Base-by-base conservation (phyloP, 1,140 invertebrate genomes). In the Rhopalosiphum padi region DNA sequence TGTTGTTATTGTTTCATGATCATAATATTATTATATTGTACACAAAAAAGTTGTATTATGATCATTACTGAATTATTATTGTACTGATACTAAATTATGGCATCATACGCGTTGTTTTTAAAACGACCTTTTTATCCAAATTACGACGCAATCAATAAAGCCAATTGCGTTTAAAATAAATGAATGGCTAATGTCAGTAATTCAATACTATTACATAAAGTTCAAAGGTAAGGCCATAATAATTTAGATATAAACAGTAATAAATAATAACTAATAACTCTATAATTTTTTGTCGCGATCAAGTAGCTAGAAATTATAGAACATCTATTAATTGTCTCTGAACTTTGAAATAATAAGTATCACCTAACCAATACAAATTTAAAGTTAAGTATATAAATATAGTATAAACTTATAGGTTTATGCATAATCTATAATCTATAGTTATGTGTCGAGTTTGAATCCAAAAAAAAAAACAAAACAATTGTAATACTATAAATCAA, bases 81-180 rank as follows among this genome's bases (percentile, higher is more conserved):
- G n/a, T 85, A 43, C 35, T 85, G 41, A 43, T 85, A 85, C 22
- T 41, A 85, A 23, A 41, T 85, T 43, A 85, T 85, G 37, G 83
- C 83, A 85, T 85, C 83, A 85, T 85, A 85, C 21, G 11, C 41
- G 83, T 30, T 85, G 8, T 41, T 30, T 43, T 43, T 25, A 43
- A 41, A 85, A 85, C 23, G 37, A 85, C 83, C 83, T 85, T 85
- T 85, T 85, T 85, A 85, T 85, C 43, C 23, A 37, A 85, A 43
- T 85, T 85, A 85, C 83, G 37, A 43, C 83, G 83, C 83, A 85
- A 43, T 85, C 83, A 85, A 11, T 85, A 85, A 85, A 85, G 1
- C 37, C 35, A 43, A 85, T 85, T 85, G 83, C 41, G 83, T 25
- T 85, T 85, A 41, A 85, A 85, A 85, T 85, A 85, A 85, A 85